These are phyloP conservation scores for Lutraria lutraria DNA, from an alignment of 2,888 invertebrate species.

Conservation along the genomic window DNA sequence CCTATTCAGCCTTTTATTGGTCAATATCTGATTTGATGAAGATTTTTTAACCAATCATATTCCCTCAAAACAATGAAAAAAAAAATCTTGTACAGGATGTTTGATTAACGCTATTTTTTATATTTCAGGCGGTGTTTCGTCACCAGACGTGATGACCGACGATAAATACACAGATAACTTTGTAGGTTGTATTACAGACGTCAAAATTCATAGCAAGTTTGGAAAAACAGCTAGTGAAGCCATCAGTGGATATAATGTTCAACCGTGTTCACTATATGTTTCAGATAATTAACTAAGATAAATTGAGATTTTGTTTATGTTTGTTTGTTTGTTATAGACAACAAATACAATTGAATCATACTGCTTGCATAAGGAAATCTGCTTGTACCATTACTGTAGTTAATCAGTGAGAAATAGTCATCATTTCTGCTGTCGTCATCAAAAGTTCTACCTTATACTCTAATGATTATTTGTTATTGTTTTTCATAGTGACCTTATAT, in stretches of 20 bases:
- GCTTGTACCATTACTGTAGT: background rate
- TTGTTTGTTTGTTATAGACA: constrained; percentile 6
- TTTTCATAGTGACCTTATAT: background rate
- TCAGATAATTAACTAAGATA: background rate
- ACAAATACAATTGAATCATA: constrained; percentile 12
- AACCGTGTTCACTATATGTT: constrained; percentile 66
- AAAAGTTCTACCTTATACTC: background rate
- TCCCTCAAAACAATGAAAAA: no score
- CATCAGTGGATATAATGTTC: constrained; percentile 77
- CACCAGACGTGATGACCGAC: constrained; percentile 76
- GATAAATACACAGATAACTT: constrained; percentile 76
- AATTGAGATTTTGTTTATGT: constrained; percentile 33
- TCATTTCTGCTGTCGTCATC: background rate
- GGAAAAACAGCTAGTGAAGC: constrained; percentile 72
- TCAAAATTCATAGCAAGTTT: constrained; percentile 74
- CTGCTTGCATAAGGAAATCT: background rate
- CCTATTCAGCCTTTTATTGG: no score
- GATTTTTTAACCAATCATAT: no score
- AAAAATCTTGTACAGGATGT: no score
- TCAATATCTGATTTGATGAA: no score
- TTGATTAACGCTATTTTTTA: background rate
- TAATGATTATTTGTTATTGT: background rate
- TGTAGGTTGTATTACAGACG: constrained; percentile 80
- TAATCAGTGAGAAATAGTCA: constrained; percentile 13
- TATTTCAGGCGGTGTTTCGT: constrained; percentile 82